Conservation (phyloP, 2,797 vertebrate genomes). For the Malurus splendens region DNA sequence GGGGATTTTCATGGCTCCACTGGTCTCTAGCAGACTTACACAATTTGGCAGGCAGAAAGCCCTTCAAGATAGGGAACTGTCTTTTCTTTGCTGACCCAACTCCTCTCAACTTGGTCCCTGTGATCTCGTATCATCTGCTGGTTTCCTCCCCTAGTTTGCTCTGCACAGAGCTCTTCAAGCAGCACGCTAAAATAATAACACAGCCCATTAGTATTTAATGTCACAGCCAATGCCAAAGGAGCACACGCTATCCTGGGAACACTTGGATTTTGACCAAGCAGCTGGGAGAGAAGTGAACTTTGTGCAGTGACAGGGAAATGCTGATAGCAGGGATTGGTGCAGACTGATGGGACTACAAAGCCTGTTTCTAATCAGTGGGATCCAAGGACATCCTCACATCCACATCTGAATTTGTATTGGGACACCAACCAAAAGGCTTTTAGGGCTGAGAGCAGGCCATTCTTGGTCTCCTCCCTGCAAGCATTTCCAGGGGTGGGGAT, state of each 20-base stretch:
- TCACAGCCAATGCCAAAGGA: background rate
- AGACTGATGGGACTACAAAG: background rate
- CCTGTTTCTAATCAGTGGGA: background rate
- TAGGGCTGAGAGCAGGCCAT: background rate
- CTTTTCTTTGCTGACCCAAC: background rate
- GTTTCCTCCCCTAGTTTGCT: background rate
- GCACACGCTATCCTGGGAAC: background rate
- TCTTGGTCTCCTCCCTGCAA: background rate
- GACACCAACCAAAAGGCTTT: fast-evolving
- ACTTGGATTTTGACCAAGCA: background rate
- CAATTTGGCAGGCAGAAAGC: background rate
- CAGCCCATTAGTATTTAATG: background rate
- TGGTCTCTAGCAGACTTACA: background rate
- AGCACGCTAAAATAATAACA: background rate
- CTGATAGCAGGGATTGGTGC: background rate
- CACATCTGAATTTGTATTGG: background rate
- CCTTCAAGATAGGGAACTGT: background rate
- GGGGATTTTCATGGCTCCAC: background rate
- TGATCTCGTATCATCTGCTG: background rate
- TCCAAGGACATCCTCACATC: background rate
- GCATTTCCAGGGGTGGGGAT: background rate
- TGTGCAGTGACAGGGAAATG: background rate
- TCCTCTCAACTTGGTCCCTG: background rate
- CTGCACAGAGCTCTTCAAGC: background rate
- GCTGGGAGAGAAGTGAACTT: background rate